These are phyloP conservation scores for Typhlichthys subterraneus DNA, from an alignment of 2,797 vertebrate genomes.

Conservation along the genomic window DNA sequence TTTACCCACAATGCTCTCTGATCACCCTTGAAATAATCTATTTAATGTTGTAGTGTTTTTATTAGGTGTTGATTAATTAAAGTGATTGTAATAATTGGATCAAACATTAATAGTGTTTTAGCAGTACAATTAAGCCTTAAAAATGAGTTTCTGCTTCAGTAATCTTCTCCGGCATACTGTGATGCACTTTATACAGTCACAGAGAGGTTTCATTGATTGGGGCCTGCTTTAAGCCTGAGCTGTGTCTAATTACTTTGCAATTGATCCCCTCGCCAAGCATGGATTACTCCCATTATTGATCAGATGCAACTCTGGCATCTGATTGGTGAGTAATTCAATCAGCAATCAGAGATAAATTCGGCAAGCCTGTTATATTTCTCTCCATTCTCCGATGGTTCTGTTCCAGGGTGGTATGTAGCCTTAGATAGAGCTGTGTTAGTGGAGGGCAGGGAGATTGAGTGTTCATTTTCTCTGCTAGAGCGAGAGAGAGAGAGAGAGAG, in stretches of 20 bases:
- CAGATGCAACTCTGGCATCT: conserved; percentile 55
- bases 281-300: conserved; percentile 75
- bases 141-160: conserved; percentile 38
- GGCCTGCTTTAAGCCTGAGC: conserved; percentile 35
- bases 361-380: conserved; percentile 20
- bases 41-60: conserved; percentile 63
- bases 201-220: conserved; percentile 24
- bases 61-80: conserved; percentile 63
- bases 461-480: conserved; percentile 52
- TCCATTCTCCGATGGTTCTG: conserved; percentile 32
- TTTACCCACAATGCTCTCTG: conserved; percentile 30
- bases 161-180: conserved; percentile 33
- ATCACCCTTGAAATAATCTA: conserved; percentile 60
- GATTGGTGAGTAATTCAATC: conserved; percentile 67
- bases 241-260: conserved; percentile 73
- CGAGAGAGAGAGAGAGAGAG: neutral
- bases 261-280: conserved; percentile 62
- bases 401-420: conserved; percentile 55
- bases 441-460: conserved; percentile 68
- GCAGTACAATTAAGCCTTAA: conserved; percentile 50
- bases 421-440: conserved; percentile 60
- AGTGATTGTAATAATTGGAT: conserved; percentile 43
- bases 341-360: conserved; percentile 48
- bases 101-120: conserved; percentile 50
- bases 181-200: conserved; percentile 25